Evolutionary conservation across 2,888 invertebrate genomes (phyloP), one percentile per base, ranked within the genome.

Genomic region (Phragmatobia fuliginosa): DNA sequence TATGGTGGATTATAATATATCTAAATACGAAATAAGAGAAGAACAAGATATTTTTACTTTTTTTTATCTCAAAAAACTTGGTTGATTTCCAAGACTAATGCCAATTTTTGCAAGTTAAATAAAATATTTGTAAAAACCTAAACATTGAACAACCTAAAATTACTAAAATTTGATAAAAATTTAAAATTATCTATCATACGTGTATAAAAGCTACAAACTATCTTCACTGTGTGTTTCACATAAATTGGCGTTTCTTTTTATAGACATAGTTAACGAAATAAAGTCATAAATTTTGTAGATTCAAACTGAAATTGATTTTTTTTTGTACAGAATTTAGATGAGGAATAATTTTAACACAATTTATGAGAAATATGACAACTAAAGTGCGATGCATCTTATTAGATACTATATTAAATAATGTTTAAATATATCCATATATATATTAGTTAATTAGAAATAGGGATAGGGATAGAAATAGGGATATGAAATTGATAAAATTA

Each of bases 261-360:
- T 73, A 70, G 67, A 68, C 64, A 70, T 64, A 66, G 56, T 72
- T 71, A 38, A 75, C 68, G 63, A 75, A 75, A 77, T 73, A 56
- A 74, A 74, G 71, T 61, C 78, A 78, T 82, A 81, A 82, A 82
- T 82, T 75, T 36, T 69, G 68, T 64, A 74, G 65, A 79, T 80
- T 80, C 72, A 79, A 69, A 71, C 72, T 73, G 62, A 78, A 63
- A 62, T 61, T n/a, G 64, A 68, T 36, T 18, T 45, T 56, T 64
- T 80, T 74, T 78, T 74, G 70, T 61, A 71, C 59, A 28, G 25
- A 25, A 56, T 60, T 63, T 61, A 56, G 32, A 67, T 4, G 66
- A 69, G 61, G 68, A 71, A 72, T 77, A 31, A 66, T 81, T 73
- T 74, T 71, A 67, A 10, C 41, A 66, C 7, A 62, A 79, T 79